phyloP scores from a whole-genome alignment of 2,113 vertebrate species.

The Centropus bengalensis region DNA sequence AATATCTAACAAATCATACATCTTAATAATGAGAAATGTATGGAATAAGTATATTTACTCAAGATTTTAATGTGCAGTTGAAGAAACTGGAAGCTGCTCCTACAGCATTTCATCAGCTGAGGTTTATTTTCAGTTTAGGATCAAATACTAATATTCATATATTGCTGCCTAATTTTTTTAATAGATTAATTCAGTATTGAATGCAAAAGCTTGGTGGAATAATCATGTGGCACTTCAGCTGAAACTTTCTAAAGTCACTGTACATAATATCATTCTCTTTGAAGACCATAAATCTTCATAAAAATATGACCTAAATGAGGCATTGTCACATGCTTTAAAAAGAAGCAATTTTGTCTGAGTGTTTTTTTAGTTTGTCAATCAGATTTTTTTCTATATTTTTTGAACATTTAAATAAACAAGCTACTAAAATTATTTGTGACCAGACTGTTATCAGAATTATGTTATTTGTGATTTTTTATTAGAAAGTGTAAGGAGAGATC shows the following conservation, averaged over 20 bases:
- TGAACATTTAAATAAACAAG: neutral
- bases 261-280: neutral
- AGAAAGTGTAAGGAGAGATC: neutral
- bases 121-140: neutral
- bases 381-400: neutral
- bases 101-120: neutral
- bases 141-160: neutral
- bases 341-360: rapidly evolving
- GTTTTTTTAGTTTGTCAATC: neutral
- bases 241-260: neutral
- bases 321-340: neutral
- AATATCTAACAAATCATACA: neutral
- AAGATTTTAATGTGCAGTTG: neutral
- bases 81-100: neutral
- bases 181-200: neutral
- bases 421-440: neutral
- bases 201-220: neutral
- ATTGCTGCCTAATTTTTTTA: neutral
- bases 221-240: neutral
- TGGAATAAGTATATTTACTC: neutral
- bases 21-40: neutral
- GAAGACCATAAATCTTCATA: neutral
- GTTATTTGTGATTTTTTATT: neutral
- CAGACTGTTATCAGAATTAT: neutral
- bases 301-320: neutral